These are phyloP conservation scores for Achroia grisella DNA, from an alignment of 1,140 invertebrate species.

Conservation along the genomic window DNA sequence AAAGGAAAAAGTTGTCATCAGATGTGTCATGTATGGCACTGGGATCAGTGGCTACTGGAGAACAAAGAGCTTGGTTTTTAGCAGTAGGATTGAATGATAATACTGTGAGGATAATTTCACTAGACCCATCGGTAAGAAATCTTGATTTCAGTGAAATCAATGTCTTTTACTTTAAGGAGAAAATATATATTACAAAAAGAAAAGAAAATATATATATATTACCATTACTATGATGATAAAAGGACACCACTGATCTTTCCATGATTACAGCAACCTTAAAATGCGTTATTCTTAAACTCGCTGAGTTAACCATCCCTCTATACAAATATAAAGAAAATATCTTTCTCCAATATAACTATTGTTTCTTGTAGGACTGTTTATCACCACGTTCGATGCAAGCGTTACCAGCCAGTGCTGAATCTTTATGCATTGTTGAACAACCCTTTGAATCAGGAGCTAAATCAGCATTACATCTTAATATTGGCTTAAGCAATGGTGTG, in stretches of 20 bases:
- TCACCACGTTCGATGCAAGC: constrained; percentile 96
- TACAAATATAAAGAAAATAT: not conserved
- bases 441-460: constrained; percentile 80
- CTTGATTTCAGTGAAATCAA: constrained; percentile 3
- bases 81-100: constrained; percentile 97
- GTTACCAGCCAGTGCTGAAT: constrained; percentile 96
- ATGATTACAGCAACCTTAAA: constrained; percentile 69
- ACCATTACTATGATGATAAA: constrained; percentile 53
- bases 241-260: constrained; percentile 68
- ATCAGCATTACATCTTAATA: constrained; percentile 93
- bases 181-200: no score
- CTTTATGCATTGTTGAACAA: constrained; percentile 95
- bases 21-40: constrained; percentile 99
- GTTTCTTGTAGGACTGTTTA: constrained; percentile 82
- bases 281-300: constrained; percentile 67
- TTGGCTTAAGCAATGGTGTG: constrained; percentile 98
- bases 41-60: constrained; percentile 94
- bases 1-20: constrained; percentile 95
- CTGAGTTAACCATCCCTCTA: constrained; percentile 23
- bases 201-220: no score
- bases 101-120: constrained; percentile 97
- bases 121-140: constrained; percentile 90
- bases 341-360: not conserved
- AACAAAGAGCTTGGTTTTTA: constrained; percentile 96
- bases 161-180: no score